Evolutionary conservation across 92 coral and sea anemone genomes (phyloP).

Genomic region (Anthopleura xanthogrammica): DNA sequence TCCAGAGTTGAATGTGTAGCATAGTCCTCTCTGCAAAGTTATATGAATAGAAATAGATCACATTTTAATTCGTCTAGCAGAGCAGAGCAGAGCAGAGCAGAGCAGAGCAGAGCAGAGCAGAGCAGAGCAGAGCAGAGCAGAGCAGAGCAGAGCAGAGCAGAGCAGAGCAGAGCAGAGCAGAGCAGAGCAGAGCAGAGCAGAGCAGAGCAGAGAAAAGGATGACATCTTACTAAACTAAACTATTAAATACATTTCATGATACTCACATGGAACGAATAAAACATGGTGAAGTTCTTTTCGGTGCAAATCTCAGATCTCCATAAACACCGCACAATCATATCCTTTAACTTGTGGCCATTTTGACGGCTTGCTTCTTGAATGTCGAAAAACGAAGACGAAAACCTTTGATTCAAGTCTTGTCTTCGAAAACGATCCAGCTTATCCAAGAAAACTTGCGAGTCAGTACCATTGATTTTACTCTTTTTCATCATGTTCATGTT

Average conservation of each 20-base stretch:
- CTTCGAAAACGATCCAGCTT: not conserved
- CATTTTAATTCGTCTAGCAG: no score
- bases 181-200: no score
- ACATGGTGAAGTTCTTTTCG: constrained; percentile 48
- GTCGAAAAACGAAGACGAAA: constrained; percentile 24
- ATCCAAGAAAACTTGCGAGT: constrained; percentile 47
- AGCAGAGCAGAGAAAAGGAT: no score
- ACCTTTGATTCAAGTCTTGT: not conserved
- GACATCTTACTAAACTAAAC: not conserved
- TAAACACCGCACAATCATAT: constrained; percentile 30
- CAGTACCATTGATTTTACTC: constrained; percentile 42
- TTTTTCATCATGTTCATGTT: constrained; percentile 46
- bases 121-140: no score
- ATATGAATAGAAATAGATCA: not conserved
- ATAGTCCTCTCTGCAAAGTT: constrained; percentile 36
- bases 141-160: no score
- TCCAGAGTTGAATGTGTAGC: constrained; percentile 63
- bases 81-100: no score
- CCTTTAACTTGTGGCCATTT: constrained; percentile 48
- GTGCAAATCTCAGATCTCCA: constrained; percentile 53
- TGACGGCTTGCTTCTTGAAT: constrained; percentile 18
- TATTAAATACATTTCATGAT: not conserved
- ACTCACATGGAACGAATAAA: constrained; percentile 42
- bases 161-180: no score
- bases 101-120: no score